Conservation (phyloP, 2,113 vertebrate species). For the Thymallus thymallus region DNA sequence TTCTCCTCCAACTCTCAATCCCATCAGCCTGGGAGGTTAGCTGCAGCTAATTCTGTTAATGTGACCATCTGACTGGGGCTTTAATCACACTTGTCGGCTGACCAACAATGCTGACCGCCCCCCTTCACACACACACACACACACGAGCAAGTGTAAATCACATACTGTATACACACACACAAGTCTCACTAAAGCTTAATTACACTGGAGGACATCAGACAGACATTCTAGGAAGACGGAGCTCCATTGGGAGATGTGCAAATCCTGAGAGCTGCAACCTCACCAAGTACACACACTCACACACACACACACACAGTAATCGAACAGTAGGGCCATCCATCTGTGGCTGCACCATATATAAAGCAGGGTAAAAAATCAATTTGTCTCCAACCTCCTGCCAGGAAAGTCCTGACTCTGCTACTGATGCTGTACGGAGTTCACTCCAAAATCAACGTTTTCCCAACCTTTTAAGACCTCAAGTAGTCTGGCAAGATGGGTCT, state of each 20-base stretch:
- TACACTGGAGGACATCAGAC: constrained; percentile 17
- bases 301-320: constrained; percentile 6
- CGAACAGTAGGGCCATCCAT: constrained; percentile 38
- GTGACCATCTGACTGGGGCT: too few species aligned
- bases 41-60: too few species aligned
- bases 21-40: too few species aligned
- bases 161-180: too few species aligned
- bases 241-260: constrained; percentile 17
- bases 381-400: constrained; percentile 16
- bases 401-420: constrained; percentile 55
- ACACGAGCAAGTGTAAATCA: too few species aligned
- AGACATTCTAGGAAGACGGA: constrained; percentile 5
- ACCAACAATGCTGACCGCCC: too few species aligned
- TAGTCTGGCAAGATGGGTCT: too few species aligned
- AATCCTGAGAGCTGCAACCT: constrained; percentile 42
- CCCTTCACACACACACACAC: too few species aligned
- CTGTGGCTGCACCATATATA: constrained; percentile 24
- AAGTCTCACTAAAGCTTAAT: too few species aligned
- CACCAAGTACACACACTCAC: constrained; percentile 16
- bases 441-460: constrained; percentile 23
- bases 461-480: neutral
- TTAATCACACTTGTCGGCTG: too few species aligned
- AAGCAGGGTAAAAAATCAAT: constrained; percentile 56
- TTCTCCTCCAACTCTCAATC: too few species aligned
- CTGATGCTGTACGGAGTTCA: constrained; percentile 32